phyloP scores from a whole-genome alignment of 1,140 invertebrate species.

The Zaprionus gabonicus region DNA sequence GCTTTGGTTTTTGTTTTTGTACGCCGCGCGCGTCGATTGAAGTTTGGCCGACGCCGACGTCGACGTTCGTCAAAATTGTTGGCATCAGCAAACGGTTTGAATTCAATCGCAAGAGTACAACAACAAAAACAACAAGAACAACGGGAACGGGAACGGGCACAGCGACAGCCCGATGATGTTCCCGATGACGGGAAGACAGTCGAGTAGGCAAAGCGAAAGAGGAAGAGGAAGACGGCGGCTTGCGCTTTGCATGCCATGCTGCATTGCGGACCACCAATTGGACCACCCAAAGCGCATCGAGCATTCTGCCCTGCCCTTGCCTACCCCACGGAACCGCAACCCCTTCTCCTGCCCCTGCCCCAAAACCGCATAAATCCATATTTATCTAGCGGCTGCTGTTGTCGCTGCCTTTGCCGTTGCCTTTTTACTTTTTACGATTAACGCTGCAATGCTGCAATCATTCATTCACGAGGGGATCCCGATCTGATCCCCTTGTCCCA shows the following conservation, averaged over 20 bases:
- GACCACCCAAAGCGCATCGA: constrained; percentile 63
- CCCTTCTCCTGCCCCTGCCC: neutral
- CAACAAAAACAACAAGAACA: constrained; percentile 20
- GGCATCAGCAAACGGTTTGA: constrained; percentile 79
- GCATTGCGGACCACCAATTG: constrained; percentile 29
- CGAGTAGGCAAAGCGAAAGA: constrained; percentile 16
- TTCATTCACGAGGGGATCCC: constrained; percentile 62
- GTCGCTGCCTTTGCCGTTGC: constrained; percentile 16
- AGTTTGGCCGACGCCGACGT: constrained; percentile 79
- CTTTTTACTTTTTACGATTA: constrained; percentile 64
- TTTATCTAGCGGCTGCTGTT: constrained; percentile 64
- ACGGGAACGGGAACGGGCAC: constrained; percentile 29
- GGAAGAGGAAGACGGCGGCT: constrained; percentile 36
- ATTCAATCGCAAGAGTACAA: constrained; percentile 42
- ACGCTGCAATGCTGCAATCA: constrained; percentile 62
- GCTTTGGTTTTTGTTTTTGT: constrained; percentile 49
- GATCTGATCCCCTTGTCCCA: constrained; percentile 15
- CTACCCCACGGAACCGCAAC: neutral
- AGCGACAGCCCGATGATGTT: constrained; percentile 46
- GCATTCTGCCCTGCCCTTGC: constrained; percentile 6
- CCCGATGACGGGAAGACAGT: constrained; percentile 49
- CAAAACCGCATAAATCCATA: constrained; percentile 75
- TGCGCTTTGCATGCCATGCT: constrained; percentile 54
- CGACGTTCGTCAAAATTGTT: constrained; percentile 82
- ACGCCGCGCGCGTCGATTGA: constrained; percentile 69